A percentile compares a stretch with the other conserved stretches of the same genome.
These are phyloP conservation scores for Labia minor DNA, from an alignment of 2,888 invertebrate species.

Conservation along the genomic window DNA sequence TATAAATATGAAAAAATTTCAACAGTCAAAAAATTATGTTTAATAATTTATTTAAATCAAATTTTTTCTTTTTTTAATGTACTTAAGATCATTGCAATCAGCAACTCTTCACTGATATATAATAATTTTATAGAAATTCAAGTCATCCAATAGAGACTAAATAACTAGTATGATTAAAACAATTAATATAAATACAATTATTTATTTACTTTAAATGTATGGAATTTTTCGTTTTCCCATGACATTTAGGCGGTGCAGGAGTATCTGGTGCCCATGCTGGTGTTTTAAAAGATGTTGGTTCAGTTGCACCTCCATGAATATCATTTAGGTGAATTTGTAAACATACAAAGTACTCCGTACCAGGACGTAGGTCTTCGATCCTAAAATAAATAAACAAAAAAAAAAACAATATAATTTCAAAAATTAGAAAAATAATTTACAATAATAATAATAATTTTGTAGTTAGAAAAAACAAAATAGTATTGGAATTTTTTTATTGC, in stretches of 20 bases:
- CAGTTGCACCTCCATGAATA: slow-evolving; percentile 61
- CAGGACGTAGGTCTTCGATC: slow-evolving; percentile 74
- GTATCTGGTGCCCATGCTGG: slow-evolving; percentile 69
- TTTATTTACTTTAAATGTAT: slow-evolving; percentile 45
- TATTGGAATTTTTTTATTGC: too few species aligned
- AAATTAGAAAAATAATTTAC: background rate
- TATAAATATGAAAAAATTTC: too few species aligned
- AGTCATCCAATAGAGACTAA: too few species aligned
- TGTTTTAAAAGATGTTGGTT: slow-evolving; percentile 69
- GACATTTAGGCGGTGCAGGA: slow-evolving; percentile 59
- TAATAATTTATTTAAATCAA: too few species aligned
- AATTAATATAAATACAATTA: too few species aligned
- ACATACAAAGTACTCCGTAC: slow-evolving; percentile 77
- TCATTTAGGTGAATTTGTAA: slow-evolving; percentile 66
- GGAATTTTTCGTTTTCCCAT: slow-evolving; percentile 57
- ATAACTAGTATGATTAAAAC: too few species aligned
- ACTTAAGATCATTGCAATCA: too few species aligned
- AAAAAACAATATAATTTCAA: background rate
- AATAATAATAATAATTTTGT: too few species aligned
- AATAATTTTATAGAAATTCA: too few species aligned
- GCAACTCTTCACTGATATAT: too few species aligned
- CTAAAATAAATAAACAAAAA: slow-evolving; percentile 29
- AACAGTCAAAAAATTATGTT: too few species aligned
- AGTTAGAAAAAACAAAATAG: background rate
- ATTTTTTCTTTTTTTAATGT: too few species aligned